Base-by-base conservation (phyloP, 2,888 invertebrate species). In the Platycheirus albimanus region DNA sequence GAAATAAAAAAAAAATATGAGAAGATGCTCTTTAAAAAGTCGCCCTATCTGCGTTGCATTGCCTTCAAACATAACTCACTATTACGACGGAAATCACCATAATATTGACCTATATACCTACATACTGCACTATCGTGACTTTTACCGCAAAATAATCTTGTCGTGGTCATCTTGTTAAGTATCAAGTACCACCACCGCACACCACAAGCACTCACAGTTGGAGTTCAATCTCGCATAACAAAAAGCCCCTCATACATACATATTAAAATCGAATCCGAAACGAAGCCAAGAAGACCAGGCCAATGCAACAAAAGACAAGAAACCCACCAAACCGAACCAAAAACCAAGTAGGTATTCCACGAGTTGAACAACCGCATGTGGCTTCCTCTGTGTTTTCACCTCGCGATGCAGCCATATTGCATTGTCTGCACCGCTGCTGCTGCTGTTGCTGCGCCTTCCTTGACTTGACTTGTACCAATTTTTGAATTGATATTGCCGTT, bases 101-200 rank as follows among this genome's bases (percentile, higher is more conserved):
- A 47, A 69, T 56, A 56, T 51, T 83, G 81, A 83, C 77, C 72
- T 78, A 78, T 72, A 78, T 72, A 56, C 76, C 63, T 72, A 66
- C 52, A 45, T 54, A 72, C 24, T 49, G 24, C 36, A 49, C 17
- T 58, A 64, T 83, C 67, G 72, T 77, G 77, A 67, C 67, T 67
- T 20, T 76, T 71, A 41, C 70, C 66, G 51, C 71, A 76, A 51
- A 61, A 72, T 71, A 79, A 81, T 81, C 71, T 77, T 67, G 71
- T 54, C 67, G 71, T 81, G 81, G 81, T 81, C 81, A 81, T 81
- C 81, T 71, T 72, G 41, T n/a, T 61, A 72, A 77, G 81, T 77
- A 81, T 67, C 77, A 81, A 67, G 71, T 71, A 78, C 77, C 70
- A 75, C 11, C 64, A 45, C 66, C 36, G 64, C 72, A 72, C 64